These are phyloP conservation scores for Pachypanchax playfairii DNA, from an alignment of 2,113 vertebrate genomes.

Conservation along the genomic window DNA sequence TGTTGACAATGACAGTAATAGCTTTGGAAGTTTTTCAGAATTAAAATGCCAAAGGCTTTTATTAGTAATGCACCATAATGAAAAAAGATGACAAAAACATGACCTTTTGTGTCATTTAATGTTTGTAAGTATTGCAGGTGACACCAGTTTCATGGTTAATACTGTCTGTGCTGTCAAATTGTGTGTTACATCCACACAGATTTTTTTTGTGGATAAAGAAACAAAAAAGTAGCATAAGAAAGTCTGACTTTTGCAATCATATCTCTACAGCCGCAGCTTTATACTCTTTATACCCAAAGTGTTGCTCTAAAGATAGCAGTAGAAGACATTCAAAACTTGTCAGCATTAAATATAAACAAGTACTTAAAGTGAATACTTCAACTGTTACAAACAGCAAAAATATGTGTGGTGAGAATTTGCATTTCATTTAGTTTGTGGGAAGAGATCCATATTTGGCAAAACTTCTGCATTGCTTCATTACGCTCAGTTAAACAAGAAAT, in stretches of 20 bases:
- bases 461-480: constrained; percentile 1
- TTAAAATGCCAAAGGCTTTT: constrained; percentile 69
- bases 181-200: background rate
- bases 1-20: constrained; percentile 72
- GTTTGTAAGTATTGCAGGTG: constrained; percentile 22
- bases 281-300: background rate
- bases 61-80: constrained; percentile 45
- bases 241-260: background rate
- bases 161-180: background rate
- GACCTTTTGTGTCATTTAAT: constrained; percentile 52
- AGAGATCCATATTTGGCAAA: background rate
- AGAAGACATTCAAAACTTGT: too few species aligned
- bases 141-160: background rate
- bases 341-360: background rate
- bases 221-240: background rate
- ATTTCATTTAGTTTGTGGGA: constrained; percentile 5
- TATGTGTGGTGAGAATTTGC: background rate
- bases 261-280: background rate
- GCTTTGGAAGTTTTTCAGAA: constrained; percentile 63
- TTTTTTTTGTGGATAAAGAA: background rate
- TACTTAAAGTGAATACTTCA: background rate
- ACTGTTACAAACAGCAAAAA: background rate
- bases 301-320: background rate
- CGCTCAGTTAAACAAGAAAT: background rate
- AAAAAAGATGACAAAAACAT: constrained; percentile 43